Conservation (phyloP, 1,140 invertebrate species). For the Hylaeus anthracinus region DNA sequence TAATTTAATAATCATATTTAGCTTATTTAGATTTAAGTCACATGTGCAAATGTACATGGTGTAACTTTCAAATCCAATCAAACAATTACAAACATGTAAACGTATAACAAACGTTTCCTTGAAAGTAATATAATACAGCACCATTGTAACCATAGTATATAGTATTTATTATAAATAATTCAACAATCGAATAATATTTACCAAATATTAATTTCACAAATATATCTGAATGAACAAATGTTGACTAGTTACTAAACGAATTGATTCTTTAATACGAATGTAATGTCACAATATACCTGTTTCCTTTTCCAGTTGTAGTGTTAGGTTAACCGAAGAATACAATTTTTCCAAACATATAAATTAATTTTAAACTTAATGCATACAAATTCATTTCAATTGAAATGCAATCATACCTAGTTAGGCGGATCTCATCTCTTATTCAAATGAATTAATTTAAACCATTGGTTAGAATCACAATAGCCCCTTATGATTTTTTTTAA, state of each 20-base stretch:
- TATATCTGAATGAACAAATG: constrained; percentile 20
- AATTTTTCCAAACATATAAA: constrained; percentile 7
- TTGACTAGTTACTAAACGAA: constrained; percentile 12
- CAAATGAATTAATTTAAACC: constrained; percentile 1
- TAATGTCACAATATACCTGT: constrained; percentile 4
- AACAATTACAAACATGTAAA: not conserved
- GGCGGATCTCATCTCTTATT: constrained; percentile 1
- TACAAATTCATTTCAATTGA: constrained; percentile 5
- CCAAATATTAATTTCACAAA: constrained; percentile 25
- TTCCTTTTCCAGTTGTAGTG: not conserved
- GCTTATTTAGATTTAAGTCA: constrained; percentile 8
- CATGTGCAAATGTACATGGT: not conserved
- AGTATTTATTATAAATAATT: constrained; percentile 36
- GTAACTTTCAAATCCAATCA: not conserved
- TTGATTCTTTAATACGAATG: constrained; percentile 13
- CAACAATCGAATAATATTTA: constrained; percentile 29
- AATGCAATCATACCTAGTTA: not conserved
- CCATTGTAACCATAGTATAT: constrained; percentile 16
- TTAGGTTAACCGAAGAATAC: not conserved
- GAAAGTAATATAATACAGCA: constrained; percentile 26
- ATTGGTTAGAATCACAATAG: constrained; percentile 37
- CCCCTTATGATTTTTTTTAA: not conserved
- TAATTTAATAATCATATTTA: constrained; percentile 5
- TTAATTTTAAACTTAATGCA: constrained; percentile 18
- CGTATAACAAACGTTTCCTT: not conserved